These are phyloP conservation scores for Bombus haemorrhoidalis DNA, from an alignment of 1,140 invertebrate species.

Conservation along the genomic window DNA sequence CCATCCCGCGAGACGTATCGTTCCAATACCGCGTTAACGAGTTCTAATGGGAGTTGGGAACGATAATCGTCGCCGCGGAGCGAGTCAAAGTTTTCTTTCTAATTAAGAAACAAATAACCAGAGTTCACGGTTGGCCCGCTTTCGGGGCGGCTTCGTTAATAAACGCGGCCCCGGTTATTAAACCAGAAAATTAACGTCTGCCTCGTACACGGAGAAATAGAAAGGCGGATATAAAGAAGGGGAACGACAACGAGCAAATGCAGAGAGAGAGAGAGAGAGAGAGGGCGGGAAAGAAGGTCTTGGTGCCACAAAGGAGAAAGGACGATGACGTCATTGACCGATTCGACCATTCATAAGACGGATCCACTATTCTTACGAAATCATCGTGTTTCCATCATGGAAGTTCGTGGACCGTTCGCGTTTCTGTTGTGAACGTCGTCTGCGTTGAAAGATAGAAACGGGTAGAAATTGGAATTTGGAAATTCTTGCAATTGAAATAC, in stretches of 20 bases:
- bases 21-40: conserved; percentile 80
- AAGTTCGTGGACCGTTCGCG: neutral
- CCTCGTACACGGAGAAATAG: conserved; percentile 64
- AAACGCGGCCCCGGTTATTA: conserved; percentile 76
- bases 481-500: neutral
- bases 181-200: conserved; percentile 76
- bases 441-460: neutral
- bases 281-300: neutral
- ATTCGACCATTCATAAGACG: conserved; percentile 64
- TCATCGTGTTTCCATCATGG: neutral
- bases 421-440: neutral
- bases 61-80: conserved; percentile 78
- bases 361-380: conserved; percentile 29
- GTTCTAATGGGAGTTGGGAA: conserved; percentile 81
- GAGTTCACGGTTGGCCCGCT: conserved; percentile 76
- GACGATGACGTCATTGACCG: conserved; percentile 68
- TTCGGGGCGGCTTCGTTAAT: conserved; percentile 76
- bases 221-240: conserved; percentile 36
- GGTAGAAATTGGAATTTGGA: neutral
- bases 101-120: conserved; percentile 82
- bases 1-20: conserved; percentile 78
- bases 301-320: conserved; percentile 41
- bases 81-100: conserved; percentile 80
- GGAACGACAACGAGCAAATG: conserved; percentile 15
- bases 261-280: neutral